A percentile compares a stretch with the other conserved stretches of the same genome.
These are phyloP conservation scores for Yoshiicerus persimilis DNA, from an alignment of 1,140 invertebrate genomes.

Conservation along the genomic window DNA sequence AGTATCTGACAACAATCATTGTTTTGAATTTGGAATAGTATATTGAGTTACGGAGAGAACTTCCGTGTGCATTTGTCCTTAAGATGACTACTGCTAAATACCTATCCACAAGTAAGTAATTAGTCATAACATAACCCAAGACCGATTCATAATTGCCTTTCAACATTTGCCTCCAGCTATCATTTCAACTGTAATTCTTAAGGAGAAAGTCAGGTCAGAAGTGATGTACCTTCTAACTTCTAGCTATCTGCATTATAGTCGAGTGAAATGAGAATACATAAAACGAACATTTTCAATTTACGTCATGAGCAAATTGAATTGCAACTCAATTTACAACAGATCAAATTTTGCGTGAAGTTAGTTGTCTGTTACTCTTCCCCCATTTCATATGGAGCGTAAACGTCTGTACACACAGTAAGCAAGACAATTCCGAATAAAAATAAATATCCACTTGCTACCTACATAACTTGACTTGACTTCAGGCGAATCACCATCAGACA, in stretches of 20 bases:
- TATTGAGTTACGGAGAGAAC: background rate
- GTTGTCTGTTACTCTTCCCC: background rate
- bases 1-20: background rate
- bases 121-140: background rate
- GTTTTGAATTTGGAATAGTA: background rate
- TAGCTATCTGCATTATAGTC: background rate
- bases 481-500: background rate
- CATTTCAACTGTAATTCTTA: background rate
- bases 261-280: background rate
- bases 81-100: background rate
- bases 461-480: background rate
- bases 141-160: background rate
- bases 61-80: background rate
- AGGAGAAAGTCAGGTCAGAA: background rate
- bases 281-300: conserved; percentile 3
- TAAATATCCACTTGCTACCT: background rate
- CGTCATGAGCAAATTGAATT: background rate
- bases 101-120: background rate
- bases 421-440: background rate
- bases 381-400: background rate
- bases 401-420: background rate
- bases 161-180: background rate
- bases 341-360: background rate
- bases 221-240: background rate
- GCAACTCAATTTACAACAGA: conserved; percentile 17